Evolutionary conservation across 2,113 vertebrate species (phyloP).

Genomic region (Bettongia penicillata): DNA sequence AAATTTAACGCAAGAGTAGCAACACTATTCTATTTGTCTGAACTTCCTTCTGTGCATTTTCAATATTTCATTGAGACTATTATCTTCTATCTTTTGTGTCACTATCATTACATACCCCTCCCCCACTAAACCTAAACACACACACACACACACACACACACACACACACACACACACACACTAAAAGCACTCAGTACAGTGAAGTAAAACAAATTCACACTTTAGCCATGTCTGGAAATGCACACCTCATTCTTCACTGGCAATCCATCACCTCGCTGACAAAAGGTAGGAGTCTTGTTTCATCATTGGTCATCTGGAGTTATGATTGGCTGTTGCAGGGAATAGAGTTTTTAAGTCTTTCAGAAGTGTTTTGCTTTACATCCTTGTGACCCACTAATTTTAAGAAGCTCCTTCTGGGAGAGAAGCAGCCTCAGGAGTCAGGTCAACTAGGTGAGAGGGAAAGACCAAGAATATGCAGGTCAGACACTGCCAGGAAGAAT

Average conservation of each 20-base stretch:
- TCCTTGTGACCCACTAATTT: background rate
- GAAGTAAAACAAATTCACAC: background rate
- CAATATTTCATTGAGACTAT: background rate
- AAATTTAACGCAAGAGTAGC: background rate
- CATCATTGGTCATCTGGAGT: background rate
- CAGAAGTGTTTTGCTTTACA: background rate
- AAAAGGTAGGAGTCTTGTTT: background rate
- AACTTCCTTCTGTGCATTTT: background rate
- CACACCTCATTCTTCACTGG: background rate
- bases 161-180: too few relatives aligned
- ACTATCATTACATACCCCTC: background rate
- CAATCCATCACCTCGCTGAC: background rate
- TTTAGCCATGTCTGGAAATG: background rate
- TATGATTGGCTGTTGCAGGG: background rate
- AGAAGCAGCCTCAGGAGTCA: background rate
- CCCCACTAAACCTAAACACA: background rate
- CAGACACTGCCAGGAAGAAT: background rate
- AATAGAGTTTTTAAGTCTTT: background rate
- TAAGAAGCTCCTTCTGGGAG: background rate
- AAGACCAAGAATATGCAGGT: background rate
- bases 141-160: too few relatives aligned
- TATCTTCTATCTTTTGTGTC: background rate
- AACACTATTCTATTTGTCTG: background rate
- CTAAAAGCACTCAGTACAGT: background rate
- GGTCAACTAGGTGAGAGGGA: background rate